Percentiles rank a stretch among this genome's conserved stretches.
Conservation (phyloP, 2,113 vertebrate species). For the Pedionomus torquatus region DNA sequence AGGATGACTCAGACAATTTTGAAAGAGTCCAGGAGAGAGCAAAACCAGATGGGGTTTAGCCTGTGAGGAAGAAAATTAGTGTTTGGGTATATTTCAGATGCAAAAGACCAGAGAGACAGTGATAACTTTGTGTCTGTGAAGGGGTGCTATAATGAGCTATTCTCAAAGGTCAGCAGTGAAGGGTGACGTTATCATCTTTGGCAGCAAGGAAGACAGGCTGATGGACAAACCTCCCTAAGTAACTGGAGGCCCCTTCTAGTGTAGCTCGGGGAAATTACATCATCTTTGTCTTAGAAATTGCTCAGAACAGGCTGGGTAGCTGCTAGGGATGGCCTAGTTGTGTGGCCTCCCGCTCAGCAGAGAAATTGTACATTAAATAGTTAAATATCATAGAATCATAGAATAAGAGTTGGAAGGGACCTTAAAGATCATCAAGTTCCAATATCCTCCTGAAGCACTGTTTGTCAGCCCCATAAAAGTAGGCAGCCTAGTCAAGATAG, state of each 20-base stretch:
- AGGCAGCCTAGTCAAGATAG: neutral
- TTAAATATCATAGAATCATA: neutral
- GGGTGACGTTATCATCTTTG: neutral
- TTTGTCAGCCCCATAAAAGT: neutral
- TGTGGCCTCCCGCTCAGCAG: neutral
- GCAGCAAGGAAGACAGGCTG: neutral
- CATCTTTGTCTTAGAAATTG: neutral
- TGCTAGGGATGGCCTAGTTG: neutral
- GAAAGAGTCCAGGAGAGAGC: neutral
- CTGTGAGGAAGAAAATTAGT: neutral
- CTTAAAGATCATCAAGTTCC: too few relatives aligned
- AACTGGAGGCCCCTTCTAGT: neutral
- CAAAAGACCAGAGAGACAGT: neutral
- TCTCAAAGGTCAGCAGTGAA: neutral
- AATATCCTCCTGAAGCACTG: neutral
- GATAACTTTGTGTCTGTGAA: neutral
- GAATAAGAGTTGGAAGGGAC: too few relatives aligned
- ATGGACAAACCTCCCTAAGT: neutral
- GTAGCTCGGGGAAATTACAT: neutral
- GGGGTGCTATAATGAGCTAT: neutral
- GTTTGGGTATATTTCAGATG: rapidly evolving
- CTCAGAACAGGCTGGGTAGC: neutral
- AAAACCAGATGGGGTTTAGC: neutral
- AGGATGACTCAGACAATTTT: neutral
- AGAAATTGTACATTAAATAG: neutral